These are phyloP conservation scores for Drosophila guanche DNA, from an alignment of 1,140 invertebrate species.

Conservation along the genomic window DNA sequence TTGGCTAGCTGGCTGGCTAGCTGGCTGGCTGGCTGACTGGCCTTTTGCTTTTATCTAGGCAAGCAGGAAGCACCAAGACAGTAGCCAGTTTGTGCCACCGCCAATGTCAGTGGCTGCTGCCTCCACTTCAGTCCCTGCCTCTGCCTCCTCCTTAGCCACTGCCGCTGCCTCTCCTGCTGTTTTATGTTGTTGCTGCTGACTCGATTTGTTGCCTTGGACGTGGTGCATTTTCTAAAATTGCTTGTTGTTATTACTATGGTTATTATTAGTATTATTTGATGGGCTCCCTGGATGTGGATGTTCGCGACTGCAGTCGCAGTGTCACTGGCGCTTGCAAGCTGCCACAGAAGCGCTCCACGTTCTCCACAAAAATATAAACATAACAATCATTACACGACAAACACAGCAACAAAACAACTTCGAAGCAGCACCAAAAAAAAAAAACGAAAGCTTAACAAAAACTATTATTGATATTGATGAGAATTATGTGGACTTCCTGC, in stretches of 20 bases:
- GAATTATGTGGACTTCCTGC: constrained; percentile 80
- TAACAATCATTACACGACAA: constrained; percentile 69
- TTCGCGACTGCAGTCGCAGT: constrained; percentile 39
- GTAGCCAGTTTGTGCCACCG: constrained; percentile 24
- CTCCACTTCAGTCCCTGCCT: too few relatives aligned
- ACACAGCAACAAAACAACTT: constrained; percentile 30
- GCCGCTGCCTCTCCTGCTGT: constrained; percentile 38
- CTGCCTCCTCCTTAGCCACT: neutral
- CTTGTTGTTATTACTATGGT: constrained; percentile 81
- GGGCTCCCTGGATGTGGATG: constrained; percentile 23
- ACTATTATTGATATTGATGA: constrained; percentile 78
- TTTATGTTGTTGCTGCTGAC: constrained; percentile 45
- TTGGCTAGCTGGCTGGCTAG: too few relatives aligned
- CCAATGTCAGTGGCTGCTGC: too few relatives aligned
- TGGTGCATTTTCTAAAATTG: constrained; percentile 76
- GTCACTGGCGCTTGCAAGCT: constrained; percentile 48
- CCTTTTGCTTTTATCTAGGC: constrained; percentile 18
- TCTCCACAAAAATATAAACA: constrained; percentile 76
- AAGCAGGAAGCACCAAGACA: constrained; percentile 32
- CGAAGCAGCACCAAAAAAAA: constrained; percentile 30
- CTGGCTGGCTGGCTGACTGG: constrained; percentile 1
- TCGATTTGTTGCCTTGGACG: constrained; percentile 61
- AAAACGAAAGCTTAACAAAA: constrained; percentile 72
- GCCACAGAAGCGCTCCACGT: constrained; percentile 51
- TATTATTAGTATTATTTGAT: constrained; percentile 74